Conservation (phyloP, 1,140 invertebrate genomes). For the Leptoteleia sp. region DNA sequence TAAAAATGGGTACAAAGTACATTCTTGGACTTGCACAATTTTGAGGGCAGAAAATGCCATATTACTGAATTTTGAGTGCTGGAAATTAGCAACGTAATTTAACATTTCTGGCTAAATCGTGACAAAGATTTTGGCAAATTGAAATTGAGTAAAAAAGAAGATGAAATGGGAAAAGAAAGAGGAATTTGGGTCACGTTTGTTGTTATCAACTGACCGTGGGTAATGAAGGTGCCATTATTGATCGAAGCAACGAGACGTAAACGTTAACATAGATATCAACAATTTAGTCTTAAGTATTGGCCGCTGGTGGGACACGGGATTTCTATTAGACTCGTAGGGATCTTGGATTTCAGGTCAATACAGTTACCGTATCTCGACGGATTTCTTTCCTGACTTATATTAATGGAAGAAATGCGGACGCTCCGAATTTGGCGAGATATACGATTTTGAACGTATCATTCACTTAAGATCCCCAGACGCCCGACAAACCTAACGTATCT, state of each 20-base stretch:
- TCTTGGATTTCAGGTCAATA: constrained; percentile 71
- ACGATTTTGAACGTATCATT: constrained; percentile 68
- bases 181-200: background rate
- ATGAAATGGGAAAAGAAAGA: no score
- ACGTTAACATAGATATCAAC: constrained; percentile 5
- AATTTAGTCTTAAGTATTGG: constrained; percentile 65
- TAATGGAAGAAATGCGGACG: constrained; percentile 66
- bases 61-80: no score
- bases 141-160: no score
- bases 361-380: constrained; percentile 65
- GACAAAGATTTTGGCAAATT: no score
- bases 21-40: no score
- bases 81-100: no score
- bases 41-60: no score
- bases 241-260: background rate
- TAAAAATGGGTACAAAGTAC: no score
- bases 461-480: constrained; percentile 68
- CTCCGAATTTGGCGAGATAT: constrained; percentile 56
- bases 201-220: background rate
- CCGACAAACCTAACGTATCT: constrained; percentile 66
- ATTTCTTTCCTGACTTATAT: constrained; percentile 71
- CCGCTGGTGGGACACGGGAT: constrained; percentile 41
- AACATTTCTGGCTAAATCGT: no score
- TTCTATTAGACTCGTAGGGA: constrained; percentile 58
- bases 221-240: background rate